Percentiles rank a stretch among this genome's conserved stretches.
phyloP scores from a whole-genome alignment of 2,888 invertebrate genomes.

The Artemia sinica region DNA sequence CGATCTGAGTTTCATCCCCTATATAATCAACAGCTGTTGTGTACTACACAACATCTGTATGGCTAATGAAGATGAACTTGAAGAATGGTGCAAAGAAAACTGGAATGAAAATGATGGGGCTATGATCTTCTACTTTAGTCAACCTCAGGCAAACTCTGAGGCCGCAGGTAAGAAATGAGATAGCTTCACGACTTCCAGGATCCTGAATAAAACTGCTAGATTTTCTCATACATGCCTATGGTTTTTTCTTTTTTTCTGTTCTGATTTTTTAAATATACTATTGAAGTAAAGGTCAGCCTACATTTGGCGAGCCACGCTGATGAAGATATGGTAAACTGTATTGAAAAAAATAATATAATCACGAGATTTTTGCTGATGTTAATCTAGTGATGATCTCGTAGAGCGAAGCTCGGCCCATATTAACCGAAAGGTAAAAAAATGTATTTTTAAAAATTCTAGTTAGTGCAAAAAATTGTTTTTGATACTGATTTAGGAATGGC shows the following conservation, averaged over 20 bases:
- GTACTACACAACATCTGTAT: slow-evolving; percentile 9
- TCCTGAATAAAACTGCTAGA: slow-evolving; percentile 9
- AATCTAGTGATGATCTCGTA: too few species aligned
- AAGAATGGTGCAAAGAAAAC: slow-evolving; percentile 9
- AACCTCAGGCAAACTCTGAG: slow-evolving; percentile 10
- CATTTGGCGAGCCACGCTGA: slow-evolving; percentile 7
- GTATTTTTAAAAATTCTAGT: too few species aligned
- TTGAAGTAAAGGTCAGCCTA: too few species aligned
- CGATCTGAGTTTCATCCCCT: slow-evolving; percentile 6
- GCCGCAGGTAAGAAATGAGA: slow-evolving; percentile 10
- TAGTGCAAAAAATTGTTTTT: too few species aligned
- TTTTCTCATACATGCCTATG: slow-evolving; percentile 6
- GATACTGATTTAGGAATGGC: not conserved
- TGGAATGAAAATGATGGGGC: slow-evolving; percentile 3
- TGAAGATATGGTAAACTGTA: slow-evolving; percentile 9
- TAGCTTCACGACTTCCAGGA: slow-evolving; percentile 10
- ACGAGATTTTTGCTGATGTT: slow-evolving; percentile 9
- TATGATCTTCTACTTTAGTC: slow-evolving; percentile 6
- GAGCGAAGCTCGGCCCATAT: too few species aligned
- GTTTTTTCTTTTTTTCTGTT: not conserved
- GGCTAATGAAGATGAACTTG: slow-evolving; percentile 9
- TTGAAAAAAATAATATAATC: not conserved
- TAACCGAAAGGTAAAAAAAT: too few species aligned
- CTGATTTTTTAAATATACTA: not conserved
- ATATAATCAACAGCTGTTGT: slow-evolving; percentile 9